A percentile compares a stretch with the other conserved stretches of the same genome.
These are phyloP conservation scores for Nomada lathburiana DNA, from an alignment of 2,888 invertebrate species.

Conservation along the genomic window DNA sequence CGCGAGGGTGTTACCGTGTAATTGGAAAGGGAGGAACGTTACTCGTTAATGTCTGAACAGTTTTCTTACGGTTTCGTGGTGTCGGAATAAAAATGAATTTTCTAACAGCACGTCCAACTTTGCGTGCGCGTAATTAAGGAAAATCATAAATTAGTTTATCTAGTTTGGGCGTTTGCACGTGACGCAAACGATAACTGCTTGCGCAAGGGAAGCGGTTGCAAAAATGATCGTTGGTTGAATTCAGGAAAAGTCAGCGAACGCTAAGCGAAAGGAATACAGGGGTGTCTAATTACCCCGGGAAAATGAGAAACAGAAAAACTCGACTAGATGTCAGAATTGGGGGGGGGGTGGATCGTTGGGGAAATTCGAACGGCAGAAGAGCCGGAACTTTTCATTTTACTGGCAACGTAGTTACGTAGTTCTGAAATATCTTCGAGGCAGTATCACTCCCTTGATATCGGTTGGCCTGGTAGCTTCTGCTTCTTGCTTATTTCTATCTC, in stretches of 20 bases:
- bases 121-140: conserved; percentile 42
- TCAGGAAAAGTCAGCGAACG: too few relatives aligned
- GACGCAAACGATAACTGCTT: conserved; percentile 41
- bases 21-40: neutral
- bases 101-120: conserved; percentile 22
- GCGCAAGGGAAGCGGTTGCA: neutral
- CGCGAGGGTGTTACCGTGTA: neutral
- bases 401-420: conserved; percentile 57
- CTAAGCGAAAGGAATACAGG: neutral
- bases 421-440: conserved; percentile 50
- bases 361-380: conserved; percentile 41
- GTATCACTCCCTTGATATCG: conserved; percentile 56
- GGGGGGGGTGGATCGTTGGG: neutral
- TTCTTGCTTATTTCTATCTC: conserved; percentile 3
- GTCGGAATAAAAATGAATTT: neutral
- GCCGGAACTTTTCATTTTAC: conserved; percentile 53
- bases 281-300: neutral
- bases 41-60: neutral
- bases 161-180: conserved; percentile 27
- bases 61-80: too few relatives aligned
- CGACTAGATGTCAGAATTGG: neutral
- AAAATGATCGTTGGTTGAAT: conserved; percentile 14
- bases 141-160: conserved; percentile 50
- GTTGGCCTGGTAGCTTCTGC: conserved; percentile 17
- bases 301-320: conserved; percentile 7